phyloP scores from a whole-genome alignment of 64 coral and sea anemone species.

The Stichodactyla helianthus region DNA sequence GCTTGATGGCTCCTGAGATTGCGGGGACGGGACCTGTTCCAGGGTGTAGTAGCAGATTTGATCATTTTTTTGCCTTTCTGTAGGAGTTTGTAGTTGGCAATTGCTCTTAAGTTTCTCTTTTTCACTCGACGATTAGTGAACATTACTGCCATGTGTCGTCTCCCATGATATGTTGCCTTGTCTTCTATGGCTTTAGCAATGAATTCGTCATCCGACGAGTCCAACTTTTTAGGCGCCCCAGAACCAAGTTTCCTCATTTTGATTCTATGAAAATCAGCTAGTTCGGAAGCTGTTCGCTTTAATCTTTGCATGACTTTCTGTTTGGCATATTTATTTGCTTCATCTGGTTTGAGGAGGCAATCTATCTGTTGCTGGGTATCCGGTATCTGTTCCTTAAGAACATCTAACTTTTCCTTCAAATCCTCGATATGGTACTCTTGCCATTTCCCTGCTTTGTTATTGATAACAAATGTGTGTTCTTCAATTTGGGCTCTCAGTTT shows the following conservation, averaged over 20 bases:
- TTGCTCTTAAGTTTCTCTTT: background rate
- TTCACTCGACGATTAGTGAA: constrained; percentile 43
- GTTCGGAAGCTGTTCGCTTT: background rate
- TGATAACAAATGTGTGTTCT: no score
- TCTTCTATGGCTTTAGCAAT: constrained; percentile 45
- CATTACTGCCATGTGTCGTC: constrained; percentile 31
- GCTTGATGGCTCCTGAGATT: constrained; percentile 33
- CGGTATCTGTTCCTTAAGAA: no score
- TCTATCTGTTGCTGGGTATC: no score
- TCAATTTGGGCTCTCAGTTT: background rate
- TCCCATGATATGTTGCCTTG: constrained; percentile 54
- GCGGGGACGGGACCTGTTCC: constrained; percentile 18
- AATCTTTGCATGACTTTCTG: background rate
- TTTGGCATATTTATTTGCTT: no score
- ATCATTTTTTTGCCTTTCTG: constrained; percentile 26
- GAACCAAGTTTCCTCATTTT: background rate
- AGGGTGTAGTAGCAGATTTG: constrained; percentile 13
- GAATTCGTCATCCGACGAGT: constrained; percentile 35
- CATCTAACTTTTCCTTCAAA: no score
- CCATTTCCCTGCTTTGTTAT: no score
- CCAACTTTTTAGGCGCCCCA: constrained; percentile 4
- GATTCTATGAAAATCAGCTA: background rate
- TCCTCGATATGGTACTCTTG: no score
- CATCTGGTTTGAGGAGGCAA: no score
- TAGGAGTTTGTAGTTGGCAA: constrained; percentile 21